Base-by-base conservation (phyloP, 2,113 vertebrate genomes). In the Dipodomys stephensi region DNA sequence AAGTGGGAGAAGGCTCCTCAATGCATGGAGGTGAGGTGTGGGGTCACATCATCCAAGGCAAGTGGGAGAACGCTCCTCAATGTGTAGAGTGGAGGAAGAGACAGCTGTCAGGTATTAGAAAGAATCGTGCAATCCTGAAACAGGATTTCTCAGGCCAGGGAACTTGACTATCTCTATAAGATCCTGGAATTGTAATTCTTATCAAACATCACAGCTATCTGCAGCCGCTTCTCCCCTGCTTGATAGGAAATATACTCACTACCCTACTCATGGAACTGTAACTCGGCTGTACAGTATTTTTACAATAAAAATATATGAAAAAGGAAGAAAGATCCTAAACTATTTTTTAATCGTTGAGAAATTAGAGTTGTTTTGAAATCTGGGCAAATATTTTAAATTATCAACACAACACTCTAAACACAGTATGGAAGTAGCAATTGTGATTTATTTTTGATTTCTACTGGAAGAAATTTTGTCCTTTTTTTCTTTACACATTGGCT, bases 21-120 rank as follows among this genome's bases (percentile, higher is more conserved):
- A 0, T 23, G 13, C 12, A 32, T 39, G 39, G 35, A 49, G 7
- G 23, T 46, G 1, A 53, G 7, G 23, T 35, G 1, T 0, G 16
- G n/a, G 20, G 7, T 1, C 39, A 11, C 0, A 13, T 28, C 15
- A 0, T 15, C 2, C 13, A n/a, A 72, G 27, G 22, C 49, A 15
- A 2, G 18, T 23, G 0, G 13, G 27, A 0, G 1, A 67, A 44
- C 49, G 1, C 0, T 1, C 76, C 46, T 91, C 44, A 0, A 0
- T 23, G 13, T 10, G 25, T 80, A 19, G 71, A 18, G 3, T 1
- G 13, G 15, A 32, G 44, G 27, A 65, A 84, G 53, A 67, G 11
- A 30, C 27, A 39, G 1, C 7, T 15, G 25, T 7, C 49, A 4
- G 53, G 67, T 16, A 22, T 73, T 72, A 18, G 20, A 46, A 72